phyloP scores from a whole-genome alignment of 2,888 invertebrate species.

The Drosophila melanosoma region DNA sequence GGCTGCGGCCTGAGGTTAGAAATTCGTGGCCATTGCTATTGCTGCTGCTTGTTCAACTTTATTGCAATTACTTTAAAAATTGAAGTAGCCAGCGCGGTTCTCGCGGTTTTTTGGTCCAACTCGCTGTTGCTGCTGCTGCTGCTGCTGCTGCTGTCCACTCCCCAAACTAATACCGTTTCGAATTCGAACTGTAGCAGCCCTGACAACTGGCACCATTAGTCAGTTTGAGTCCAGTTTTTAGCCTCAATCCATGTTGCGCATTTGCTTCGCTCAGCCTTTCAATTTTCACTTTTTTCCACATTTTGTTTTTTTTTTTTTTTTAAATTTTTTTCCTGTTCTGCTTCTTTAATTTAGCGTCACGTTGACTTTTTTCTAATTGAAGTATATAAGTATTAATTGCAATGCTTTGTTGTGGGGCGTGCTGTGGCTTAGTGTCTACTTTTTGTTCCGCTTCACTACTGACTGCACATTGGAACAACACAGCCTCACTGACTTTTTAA shows the following conservation, averaged over 20 bases:
- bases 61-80: slow-evolving; percentile 81
- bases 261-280: slow-evolving; percentile 55
- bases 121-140: neutral
- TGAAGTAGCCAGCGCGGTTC: slow-evolving; percentile 78
- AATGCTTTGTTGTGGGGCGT: slow-evolving; percentile 72
- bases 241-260: slow-evolving; percentile 37
- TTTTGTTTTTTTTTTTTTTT: slow-evolving; percentile 14
- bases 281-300: slow-evolving; percentile 70
- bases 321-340: slow-evolving; percentile 19
- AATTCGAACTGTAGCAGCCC: slow-evolving; percentile 35
- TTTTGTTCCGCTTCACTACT: slow-evolving; percentile 14
- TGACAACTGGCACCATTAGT: slow-evolving; percentile 70
- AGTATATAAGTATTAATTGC: slow-evolving; percentile 80
- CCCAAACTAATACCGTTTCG: slow-evolving; percentile 19
- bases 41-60: slow-evolving; percentile 66
- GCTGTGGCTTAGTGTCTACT: slow-evolving; percentile 56
- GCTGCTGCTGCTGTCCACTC: neutral
- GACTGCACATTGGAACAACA: slow-evolving; percentile 22
- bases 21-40: slow-evolving; percentile 56
- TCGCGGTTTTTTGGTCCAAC: slow-evolving; percentile 60
- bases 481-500: slow-evolving; percentile 44
- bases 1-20: slow-evolving; percentile 76
- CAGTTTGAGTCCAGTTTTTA: slow-evolving; percentile 46
- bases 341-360: slow-evolving; percentile 53
- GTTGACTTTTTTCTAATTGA: slow-evolving; percentile 72